Conservation (phyloP, 2,113 vertebrate species). For the Orthochromis malagaraziensis region DNA sequence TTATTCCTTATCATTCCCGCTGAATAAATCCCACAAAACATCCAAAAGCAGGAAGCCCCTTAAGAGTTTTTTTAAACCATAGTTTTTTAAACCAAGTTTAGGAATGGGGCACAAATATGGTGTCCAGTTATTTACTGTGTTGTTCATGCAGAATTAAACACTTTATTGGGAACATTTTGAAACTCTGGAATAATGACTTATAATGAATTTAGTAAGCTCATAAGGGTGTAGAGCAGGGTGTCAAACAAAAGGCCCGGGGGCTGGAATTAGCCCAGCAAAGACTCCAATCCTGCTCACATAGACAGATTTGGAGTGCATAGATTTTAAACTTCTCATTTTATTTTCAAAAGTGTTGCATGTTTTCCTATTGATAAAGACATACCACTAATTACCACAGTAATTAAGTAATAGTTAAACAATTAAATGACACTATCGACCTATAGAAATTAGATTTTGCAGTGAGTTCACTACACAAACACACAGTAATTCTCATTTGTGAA, state of each 20-base stretch:
- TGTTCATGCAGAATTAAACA: neutral
- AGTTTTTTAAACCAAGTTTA: neutral
- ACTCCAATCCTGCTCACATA: neutral
- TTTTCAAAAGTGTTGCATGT: neutral
- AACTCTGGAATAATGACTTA: neutral
- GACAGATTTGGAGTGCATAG: neutral
- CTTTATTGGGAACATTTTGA: neutral
- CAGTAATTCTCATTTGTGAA: neutral
- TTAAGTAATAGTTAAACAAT: neutral
- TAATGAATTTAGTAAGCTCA: neutral
- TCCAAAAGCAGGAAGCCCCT: neutral
- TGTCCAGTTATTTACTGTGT: neutral
- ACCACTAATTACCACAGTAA: neutral
- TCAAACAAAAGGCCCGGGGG: neutral
- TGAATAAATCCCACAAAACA: neutral
- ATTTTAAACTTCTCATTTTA: neutral
- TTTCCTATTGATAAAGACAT: neutral
- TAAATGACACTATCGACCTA: accelerated
- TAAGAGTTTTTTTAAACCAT: neutral
- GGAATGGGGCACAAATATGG: neutral
- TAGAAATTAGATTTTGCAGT: neutral
- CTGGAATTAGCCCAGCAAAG: neutral
- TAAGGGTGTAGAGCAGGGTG: neutral
- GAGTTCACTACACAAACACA: neutral
- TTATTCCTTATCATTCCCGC: neutral